These are phyloP conservation scores for Lasioglossum zephyrum DNA, from an alignment of 2,888 invertebrate genomes.

Conservation along the genomic window DNA sequence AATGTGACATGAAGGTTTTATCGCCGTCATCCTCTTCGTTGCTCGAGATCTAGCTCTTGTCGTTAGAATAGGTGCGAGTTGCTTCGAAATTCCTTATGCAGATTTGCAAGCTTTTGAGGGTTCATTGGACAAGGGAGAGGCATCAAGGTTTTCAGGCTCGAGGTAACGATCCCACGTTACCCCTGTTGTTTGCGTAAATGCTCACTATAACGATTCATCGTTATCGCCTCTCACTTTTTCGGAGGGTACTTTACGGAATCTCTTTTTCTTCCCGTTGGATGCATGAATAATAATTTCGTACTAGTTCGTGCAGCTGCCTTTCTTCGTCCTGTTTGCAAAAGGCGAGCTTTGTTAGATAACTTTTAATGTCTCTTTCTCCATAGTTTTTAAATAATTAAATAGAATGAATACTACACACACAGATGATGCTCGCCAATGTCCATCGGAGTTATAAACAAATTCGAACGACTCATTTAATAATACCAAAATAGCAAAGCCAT, in stretches of 20 bases:
- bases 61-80: neutral
- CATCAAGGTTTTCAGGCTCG: neutral
- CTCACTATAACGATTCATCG: neutral
- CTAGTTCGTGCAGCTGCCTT: neutral
- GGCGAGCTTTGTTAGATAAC: neutral
- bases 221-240: neutral
- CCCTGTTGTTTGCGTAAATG: neutral
- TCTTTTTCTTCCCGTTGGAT: neutral
- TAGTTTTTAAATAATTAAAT: neutral
- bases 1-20: neutral
- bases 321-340: neutral
- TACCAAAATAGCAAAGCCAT: neutral
- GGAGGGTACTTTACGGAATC: neutral
- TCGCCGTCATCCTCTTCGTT: neutral
- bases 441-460: neutral
- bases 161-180: slow-evolving; percentile 7
- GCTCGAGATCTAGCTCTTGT: neutral
- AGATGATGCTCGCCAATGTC: neutral
- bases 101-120: neutral
- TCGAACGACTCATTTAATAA: neutral
- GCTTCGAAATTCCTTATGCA: neutral
- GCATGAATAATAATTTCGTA: neutral
- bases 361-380: neutral
- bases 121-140: neutral
- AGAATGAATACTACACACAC: neutral